These are phyloP conservation scores for Hydrotaea cyrtoneurina DNA, from an alignment of 2,888 invertebrate genomes.

Conservation along the genomic window DNA sequence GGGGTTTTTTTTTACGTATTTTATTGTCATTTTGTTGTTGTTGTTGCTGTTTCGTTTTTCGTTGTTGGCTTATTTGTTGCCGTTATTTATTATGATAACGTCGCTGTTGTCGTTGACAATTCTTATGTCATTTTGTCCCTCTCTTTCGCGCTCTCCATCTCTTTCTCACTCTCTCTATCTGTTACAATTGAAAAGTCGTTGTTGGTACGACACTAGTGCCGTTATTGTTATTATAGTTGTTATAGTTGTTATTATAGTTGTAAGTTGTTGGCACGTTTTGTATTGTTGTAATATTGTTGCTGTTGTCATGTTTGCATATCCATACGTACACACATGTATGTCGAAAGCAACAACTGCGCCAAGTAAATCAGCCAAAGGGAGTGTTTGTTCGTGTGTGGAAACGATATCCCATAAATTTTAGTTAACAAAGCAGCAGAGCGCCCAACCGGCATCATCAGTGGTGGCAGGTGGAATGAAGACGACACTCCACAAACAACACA, in stretches of 20 bases:
- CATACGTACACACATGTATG: neutral
- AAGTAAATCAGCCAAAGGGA: slow-evolving; percentile 39
- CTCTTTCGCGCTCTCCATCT: neutral
- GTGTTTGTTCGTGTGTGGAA: slow-evolving; percentile 50
- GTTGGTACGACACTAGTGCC: neutral
- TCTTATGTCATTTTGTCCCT: slow-evolving; percentile 56
- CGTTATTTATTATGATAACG: slow-evolving; percentile 62
- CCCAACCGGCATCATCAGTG: slow-evolving; percentile 7
- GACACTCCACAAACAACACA: neutral
- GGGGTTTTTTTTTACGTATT: neutral
- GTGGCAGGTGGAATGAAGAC: neutral
- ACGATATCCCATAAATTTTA: slow-evolving; percentile 57
- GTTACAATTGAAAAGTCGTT: neutral
- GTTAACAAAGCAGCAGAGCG: neutral
- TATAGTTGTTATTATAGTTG: neutral
- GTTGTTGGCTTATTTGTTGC: slow-evolving; percentile 6
- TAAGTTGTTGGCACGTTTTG: slow-evolving; percentile 30
- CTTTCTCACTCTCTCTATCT: neutral
- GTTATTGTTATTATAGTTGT: neutral
- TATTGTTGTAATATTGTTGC: neutral
- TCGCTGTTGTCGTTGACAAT: slow-evolving; percentile 56
- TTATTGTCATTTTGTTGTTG: neutral
- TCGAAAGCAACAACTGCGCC: neutral
- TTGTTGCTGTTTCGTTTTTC: neutral
- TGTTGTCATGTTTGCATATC: neutral